Base-by-base conservation (phyloP, 2,113 vertebrate species). In the Myotis davidii region DNA sequence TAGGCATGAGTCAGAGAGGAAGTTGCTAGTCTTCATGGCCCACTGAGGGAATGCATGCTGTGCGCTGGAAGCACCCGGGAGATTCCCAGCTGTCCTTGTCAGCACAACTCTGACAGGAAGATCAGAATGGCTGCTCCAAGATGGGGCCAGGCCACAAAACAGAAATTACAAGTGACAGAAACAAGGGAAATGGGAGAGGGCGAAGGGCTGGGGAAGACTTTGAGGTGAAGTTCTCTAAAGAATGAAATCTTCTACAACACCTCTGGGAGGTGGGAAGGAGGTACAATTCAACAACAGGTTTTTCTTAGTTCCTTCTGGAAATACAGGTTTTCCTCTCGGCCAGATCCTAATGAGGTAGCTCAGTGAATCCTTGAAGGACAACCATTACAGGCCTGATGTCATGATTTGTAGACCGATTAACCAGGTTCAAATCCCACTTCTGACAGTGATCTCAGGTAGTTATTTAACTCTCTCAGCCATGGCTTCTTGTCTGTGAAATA, bases 1-100 rank as follows among this genome's bases (percentile, higher is more conserved):
- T 27, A 17, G 5, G 14, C 34, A 3, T 70, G 67, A 92, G 23
- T 96, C 96, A 94, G 61, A 89, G 39, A 94, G 69, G 90, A 96
- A 92, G 29, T 13, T 72, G 13, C 78, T 82, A 37, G 52, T 81
- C 32, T 81, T 92, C 48, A 20, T 18, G 3, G 52, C 52, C 69
- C 50, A 59, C 48, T 45, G 39, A 95, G 39, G 67, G 72, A 82
- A 70, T 52, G 21, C 16, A 14, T 9, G 6, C 18, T 2, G 0
- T 50, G 37, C 12, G 2, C 42, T 59, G 8, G 1, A 83, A 84
- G 16, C 37, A 61, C n/a, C 52, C 54, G 12, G 52, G 54, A 61
- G 77, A 91, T n/a, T 42, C n/a, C 79, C 54, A 52, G n/a, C 14
- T 52, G 10, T 42, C 6, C 45, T 50, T 52, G 27, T 52, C 78